A percentile compares a stretch with the other conserved stretches of the same genome.
phyloP scores from a whole-genome alignment of 2,113 vertebrate genomes.

The Myanophis thanlyinensis region DNA sequence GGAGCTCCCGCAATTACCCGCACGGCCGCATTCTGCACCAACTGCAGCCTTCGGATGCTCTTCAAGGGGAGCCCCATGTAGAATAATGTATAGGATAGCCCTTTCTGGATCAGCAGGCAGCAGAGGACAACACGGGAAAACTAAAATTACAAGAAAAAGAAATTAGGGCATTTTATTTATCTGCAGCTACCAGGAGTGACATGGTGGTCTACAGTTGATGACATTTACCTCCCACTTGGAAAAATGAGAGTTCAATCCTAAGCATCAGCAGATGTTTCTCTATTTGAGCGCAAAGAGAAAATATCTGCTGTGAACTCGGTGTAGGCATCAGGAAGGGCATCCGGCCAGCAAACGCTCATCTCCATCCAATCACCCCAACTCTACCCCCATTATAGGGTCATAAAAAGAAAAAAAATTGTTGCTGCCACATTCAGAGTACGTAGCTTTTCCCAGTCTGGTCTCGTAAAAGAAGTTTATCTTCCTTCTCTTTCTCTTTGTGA shows the following conservation, averaged over 20 bases:
- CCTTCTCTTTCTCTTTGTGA: background rate
- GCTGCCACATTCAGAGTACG: background rate
- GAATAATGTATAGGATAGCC: background rate
- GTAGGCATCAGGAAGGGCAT: background rate
- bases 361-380: background rate
- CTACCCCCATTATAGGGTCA: too few species aligned
- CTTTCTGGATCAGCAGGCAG: fast-evolving
- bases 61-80: too few species aligned
- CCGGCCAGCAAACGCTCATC: background rate
- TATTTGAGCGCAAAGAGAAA: background rate
- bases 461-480: background rate
- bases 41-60: too few species aligned
- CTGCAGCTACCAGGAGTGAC: background rate
- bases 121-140: background rate
- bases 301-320: background rate
- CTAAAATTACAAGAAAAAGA: background rate
- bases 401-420: background rate
- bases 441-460: background rate
- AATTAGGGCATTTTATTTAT: background rate
- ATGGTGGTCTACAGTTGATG: background rate
- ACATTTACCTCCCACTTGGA: background rate
- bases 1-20: too few species aligned
- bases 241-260: background rate
- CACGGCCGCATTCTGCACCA: too few species aligned
- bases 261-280: background rate